These are phyloP conservation scores for Luscinia luscinia DNA, from an alignment of 2,797 vertebrate genomes.

Conservation along the genomic window DNA sequence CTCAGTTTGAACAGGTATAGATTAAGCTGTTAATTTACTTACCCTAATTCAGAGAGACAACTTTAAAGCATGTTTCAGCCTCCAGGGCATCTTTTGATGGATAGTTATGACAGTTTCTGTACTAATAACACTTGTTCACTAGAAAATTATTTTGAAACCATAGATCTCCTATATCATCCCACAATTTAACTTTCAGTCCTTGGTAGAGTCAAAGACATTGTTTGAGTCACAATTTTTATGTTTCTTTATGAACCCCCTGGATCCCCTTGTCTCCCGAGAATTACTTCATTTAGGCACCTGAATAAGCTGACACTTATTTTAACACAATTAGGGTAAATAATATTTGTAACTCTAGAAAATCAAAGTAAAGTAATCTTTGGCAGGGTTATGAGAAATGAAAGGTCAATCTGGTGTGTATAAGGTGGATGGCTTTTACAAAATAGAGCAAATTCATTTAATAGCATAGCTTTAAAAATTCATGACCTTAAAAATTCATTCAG, in stretches of 20 bases:
- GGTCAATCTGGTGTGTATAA: background rate
- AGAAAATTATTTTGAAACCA: constrained; percentile 10
- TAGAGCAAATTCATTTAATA: background rate
- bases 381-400: background rate
- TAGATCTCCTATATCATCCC: background rate
- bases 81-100: constrained; percentile 29
- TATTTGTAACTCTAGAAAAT: background rate
- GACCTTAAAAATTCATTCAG: background rate
- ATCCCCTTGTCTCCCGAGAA: background rate
- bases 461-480: background rate
- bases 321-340: background rate
- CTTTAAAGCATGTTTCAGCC: background rate
- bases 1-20: background rate
- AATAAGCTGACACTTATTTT: background rate
- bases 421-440: background rate
- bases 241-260: background rate
- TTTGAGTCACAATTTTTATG: background rate
- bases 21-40: background rate
- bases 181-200: background rate
- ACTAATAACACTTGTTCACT: background rate
- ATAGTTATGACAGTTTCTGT: constrained; percentile 1
- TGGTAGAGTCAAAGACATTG: background rate
- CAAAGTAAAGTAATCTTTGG: background rate
- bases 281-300: background rate
- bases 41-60: background rate